Evolutionary conservation across 2,797 vertebrate species (phyloP).

Genomic region (Gymnothorax reevesii): DNA sequence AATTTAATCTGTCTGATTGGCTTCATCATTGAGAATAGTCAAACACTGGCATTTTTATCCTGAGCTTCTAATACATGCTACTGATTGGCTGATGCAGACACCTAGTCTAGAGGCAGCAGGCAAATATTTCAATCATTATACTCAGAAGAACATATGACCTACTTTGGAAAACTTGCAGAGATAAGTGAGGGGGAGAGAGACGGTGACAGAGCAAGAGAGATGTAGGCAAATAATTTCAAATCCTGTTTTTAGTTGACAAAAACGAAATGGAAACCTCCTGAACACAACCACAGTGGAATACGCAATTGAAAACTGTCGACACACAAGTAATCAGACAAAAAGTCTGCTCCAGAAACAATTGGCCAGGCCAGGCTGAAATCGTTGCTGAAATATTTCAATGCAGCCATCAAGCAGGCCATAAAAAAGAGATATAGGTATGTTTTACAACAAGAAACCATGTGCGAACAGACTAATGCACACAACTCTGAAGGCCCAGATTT

Average conservation of each 20-base stretch:
- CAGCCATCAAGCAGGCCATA: constrained; percentile 3
- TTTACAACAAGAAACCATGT: not conserved
- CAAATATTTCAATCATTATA: constrained; percentile 7
- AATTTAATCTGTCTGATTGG: constrained; percentile 11
- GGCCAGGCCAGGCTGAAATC: constrained; percentile 4
- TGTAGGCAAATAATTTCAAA: not conserved
- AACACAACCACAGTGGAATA: not conserved
- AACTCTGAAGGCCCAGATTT: not conserved
- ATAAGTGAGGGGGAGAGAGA: not conserved
- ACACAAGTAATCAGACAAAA: constrained; percentile 7
- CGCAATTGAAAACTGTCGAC: not conserved
- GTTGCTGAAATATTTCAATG: constrained; percentile 12
- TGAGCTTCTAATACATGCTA: constrained; percentile 10
- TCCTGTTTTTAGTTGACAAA: constrained; percentile 22
- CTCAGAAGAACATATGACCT: constrained; percentile 27
- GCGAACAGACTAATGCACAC: not conserved
- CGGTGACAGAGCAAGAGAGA: not conserved
- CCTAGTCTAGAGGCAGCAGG: constrained; percentile 2
- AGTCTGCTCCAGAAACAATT: not conserved
- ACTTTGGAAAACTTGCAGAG: constrained; percentile 17
- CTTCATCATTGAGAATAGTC: constrained; percentile 9
- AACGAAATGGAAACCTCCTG: not conserved
- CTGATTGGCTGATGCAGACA: constrained; percentile 15
- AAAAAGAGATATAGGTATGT: constrained; percentile 1
- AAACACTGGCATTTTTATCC: constrained; percentile 8